These are phyloP conservation scores for Furnarius figulus DNA, from an alignment of 2,113 vertebrate species.

Conservation along the genomic window DNA sequence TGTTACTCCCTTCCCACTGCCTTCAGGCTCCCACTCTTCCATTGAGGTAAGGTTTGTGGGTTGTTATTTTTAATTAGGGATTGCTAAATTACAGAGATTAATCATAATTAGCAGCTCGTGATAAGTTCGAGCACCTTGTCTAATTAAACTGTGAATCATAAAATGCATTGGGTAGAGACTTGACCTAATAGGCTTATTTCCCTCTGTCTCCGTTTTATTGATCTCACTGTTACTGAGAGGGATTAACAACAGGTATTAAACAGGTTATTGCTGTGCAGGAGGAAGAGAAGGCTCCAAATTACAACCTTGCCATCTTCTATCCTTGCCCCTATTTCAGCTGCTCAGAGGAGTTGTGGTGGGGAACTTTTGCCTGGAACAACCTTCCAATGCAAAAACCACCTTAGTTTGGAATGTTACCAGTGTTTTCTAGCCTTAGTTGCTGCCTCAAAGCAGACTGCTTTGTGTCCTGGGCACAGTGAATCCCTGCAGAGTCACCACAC, in stretches of 20 bases:
- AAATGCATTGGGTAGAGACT: neutral
- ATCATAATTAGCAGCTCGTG: conserved; percentile 5
- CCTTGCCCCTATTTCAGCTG: neutral
- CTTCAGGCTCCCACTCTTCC: conserved; percentile 72
- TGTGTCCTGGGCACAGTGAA: neutral
- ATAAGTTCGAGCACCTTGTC: neutral
- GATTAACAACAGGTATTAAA: neutral
- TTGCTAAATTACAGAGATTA: neutral
- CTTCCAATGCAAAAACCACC: neutral
- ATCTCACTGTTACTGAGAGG: neutral
- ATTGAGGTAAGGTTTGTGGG: conserved; percentile 78
- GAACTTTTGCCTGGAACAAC: neutral
- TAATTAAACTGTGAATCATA: neutral
- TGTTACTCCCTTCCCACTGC: conserved; percentile 81
- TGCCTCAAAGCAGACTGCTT: neutral
- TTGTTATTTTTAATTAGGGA: neutral
- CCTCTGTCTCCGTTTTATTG: neutral
- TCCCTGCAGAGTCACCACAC: neutral
- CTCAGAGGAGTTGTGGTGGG: neutral
- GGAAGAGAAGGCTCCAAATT: neutral
- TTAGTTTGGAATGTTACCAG: neutral
- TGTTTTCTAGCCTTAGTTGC: neutral
- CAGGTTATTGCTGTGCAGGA: neutral
- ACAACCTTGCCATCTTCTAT: neutral
- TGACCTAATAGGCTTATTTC: neutral